Evolutionary conservation across 2,888 invertebrate species (phyloP).

Genomic region (Sicus ferrugineus): DNA sequence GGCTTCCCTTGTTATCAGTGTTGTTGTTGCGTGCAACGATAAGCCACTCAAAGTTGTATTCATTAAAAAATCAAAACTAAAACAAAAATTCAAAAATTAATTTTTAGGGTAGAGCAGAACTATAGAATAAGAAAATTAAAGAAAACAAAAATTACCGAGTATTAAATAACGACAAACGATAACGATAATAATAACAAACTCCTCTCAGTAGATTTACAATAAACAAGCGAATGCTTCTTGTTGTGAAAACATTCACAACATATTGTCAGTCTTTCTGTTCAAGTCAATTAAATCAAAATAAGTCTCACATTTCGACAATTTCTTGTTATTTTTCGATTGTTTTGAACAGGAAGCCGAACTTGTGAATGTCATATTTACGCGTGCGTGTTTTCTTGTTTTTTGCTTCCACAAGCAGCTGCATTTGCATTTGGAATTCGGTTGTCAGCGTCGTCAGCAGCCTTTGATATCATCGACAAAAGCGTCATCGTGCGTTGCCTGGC

Average conservation of each 20-base stretch:
- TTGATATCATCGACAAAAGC: too few species aligned
- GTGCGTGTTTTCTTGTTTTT: background rate
- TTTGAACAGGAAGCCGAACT: background rate
- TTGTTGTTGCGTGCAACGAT: too few species aligned
- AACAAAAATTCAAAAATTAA: conserved; percentile 3
- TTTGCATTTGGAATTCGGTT: background rate
- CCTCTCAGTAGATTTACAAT: too few species aligned
- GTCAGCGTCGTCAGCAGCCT: background rate
- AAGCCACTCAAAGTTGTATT: background rate
- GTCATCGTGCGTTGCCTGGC: background rate
- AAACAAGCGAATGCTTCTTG: too few species aligned
- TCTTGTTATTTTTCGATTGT: conserved; percentile 2
- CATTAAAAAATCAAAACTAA: background rate
- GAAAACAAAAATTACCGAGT: too few species aligned
- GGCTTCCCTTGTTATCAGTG: conserved; percentile 1
- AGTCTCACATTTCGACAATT: conserved; percentile 9
- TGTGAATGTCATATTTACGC: background rate
- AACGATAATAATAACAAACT: too few species aligned
- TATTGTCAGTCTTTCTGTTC: background rate
- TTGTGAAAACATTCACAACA: background rate
- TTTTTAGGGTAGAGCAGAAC: too few species aligned
- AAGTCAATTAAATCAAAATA: background rate
- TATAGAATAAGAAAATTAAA: too few species aligned
- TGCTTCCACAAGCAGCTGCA: background rate
- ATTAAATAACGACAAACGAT: too few species aligned